A percentile compares a stretch with the other conserved stretches of the same genome.
These are phyloP conservation scores for Drosophila ananassae DNA, from an alignment of 1,140 invertebrate species.

Conservation along the genomic window DNA sequence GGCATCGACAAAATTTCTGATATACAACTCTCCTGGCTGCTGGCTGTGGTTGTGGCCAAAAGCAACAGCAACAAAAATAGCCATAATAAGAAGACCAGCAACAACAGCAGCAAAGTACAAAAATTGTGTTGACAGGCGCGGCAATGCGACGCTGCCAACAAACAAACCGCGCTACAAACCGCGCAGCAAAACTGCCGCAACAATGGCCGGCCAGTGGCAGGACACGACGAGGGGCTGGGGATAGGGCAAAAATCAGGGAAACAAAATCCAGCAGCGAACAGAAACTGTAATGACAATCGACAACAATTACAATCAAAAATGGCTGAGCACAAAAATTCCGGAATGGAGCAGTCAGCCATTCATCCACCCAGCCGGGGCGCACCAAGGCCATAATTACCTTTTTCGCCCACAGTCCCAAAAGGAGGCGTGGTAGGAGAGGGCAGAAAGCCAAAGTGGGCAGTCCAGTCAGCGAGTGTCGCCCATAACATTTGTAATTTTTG, in stretches of 20 bases:
- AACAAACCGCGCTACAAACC: conserved; percentile 77
- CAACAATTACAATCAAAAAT: conserved; percentile 82
- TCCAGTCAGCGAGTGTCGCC: conserved; percentile 53
- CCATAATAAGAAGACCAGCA: conserved; percentile 14
- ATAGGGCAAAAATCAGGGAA: conserved; percentile 59
- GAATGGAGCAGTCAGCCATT: conserved; percentile 30
- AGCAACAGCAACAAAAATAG: conserved; percentile 8
- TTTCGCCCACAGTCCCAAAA: conserved; percentile 22
- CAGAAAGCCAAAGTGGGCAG: conserved; percentile 5
- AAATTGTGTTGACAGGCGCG: conserved; percentile 77
- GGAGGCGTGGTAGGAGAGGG: conserved; percentile 17
- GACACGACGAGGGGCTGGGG: neutral
- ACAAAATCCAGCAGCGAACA: conserved; percentile 63
- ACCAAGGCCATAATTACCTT: conserved; percentile 72
- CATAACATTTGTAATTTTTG: conserved; percentile 78
- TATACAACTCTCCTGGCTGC: conserved; percentile 21
- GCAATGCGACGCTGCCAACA: conserved; percentile 73
- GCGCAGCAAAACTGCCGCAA: conserved; percentile 63
- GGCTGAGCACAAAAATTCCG: conserved; percentile 61
- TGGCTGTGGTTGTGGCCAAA: conserved; percentile 34
- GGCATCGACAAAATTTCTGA: conserved; percentile 28
- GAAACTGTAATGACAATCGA: conserved; percentile 79
- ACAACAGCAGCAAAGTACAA: conserved; percentile 15
- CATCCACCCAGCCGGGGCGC: conserved; percentile 7
- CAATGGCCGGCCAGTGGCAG: conserved; percentile 40